Percentiles rank a stretch among this genome's conserved stretches.
Evolutionary conservation across 1,140 invertebrate genomes (phyloP).

Genomic region (Pseudobourletiella spinata): DNA sequence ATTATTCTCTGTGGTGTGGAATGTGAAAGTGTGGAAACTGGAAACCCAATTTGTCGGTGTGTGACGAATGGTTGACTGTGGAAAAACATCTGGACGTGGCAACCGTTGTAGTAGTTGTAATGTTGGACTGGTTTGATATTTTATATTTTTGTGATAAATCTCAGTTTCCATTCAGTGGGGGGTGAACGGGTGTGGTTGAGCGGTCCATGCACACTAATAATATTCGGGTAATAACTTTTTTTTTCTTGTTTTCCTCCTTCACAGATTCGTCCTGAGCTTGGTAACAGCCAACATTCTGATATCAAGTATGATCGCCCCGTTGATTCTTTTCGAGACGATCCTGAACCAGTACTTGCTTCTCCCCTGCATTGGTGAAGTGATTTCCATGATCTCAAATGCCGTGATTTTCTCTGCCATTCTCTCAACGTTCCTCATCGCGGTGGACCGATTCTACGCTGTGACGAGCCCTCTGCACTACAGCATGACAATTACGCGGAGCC

Average conservation of each 20-base stretch:
- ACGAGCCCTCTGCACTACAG: slow-evolving; percentile 49
- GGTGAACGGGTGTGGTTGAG: no score
- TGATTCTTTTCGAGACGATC: slow-evolving; percentile 42
- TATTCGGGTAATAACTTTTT: no score
- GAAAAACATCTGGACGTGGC: no score
- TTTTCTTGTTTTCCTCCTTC: slow-evolving; percentile 12
- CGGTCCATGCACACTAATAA: no score
- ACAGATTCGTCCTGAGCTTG: slow-evolving; percentile 49
- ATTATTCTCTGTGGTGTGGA: no score
- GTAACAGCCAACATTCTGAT: slow-evolving; percentile 49
- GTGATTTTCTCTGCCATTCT: slow-evolving; percentile 39
- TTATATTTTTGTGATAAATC: no score
- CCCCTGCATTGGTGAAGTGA: slow-evolving; percentile 43
- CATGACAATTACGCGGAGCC: slow-evolving; percentile 45
- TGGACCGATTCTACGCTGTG: slow-evolving; percentile 49
- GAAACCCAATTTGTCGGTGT: no score
- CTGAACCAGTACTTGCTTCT: slow-evolving; percentile 39
- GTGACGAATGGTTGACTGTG: no score
- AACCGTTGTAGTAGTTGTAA: no score
- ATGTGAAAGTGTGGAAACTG: no score
- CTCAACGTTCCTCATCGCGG: slow-evolving; percentile 47
- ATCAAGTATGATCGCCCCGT: slow-evolving; percentile 45
- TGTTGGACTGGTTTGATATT: no score
- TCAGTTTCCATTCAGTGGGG: no score
- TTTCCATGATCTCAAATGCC: slow-evolving; percentile 43